Evolutionary conservation across 2,888 invertebrate genomes (phyloP), one percentile per base, ranked within the genome.

Genomic region (Melanotus villosus): DNA sequence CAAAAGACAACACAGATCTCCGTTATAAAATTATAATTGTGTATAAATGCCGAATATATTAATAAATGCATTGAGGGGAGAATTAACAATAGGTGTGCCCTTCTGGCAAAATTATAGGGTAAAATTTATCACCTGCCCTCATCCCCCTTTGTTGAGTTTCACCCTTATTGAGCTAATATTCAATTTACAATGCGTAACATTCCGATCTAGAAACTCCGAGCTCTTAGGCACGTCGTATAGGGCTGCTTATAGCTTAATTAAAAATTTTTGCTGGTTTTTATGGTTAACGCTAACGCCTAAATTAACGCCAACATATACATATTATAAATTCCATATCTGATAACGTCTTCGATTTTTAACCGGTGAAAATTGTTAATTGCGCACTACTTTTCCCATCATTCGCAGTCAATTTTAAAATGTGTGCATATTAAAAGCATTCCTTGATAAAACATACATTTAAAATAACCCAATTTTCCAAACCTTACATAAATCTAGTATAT

Each of bases 91-190:
- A 68, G 74, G 63, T 71, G 75, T 75, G 76, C 77, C 76, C 75
- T 77, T 76, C 75, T 74, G 71, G 73, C 75, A 69, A 77, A 76
- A 78, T 78, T 77, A 75, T 77, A 76, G 78, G 78, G 76, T 77
- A 75, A 73, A 76, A 77, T 77, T 77, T 78, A 78, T 77, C 78
- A 78, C 78, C 78, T 78, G 78, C 73, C 78, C 71, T 66, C 73
- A 58, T 59, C 58, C 65, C 66, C 52, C 18, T 66, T 62, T 67
- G 62, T 63, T 59, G 65, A 66, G 63, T 68, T 65, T 63, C 69
- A 63, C 69, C 72, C 72, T 67, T 71, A 72, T 71, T 70, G 72
- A 69, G 64, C 70, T 71, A 69, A 72, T 72, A 71, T 72, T 71
- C 72, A 71, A 72, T 74, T 71, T 74, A 62, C 63, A 69, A 69